These are phyloP conservation scores for Drosophila setifemur DNA, from an alignment of 1,140 invertebrate genomes.

Conservation along the genomic window DNA sequence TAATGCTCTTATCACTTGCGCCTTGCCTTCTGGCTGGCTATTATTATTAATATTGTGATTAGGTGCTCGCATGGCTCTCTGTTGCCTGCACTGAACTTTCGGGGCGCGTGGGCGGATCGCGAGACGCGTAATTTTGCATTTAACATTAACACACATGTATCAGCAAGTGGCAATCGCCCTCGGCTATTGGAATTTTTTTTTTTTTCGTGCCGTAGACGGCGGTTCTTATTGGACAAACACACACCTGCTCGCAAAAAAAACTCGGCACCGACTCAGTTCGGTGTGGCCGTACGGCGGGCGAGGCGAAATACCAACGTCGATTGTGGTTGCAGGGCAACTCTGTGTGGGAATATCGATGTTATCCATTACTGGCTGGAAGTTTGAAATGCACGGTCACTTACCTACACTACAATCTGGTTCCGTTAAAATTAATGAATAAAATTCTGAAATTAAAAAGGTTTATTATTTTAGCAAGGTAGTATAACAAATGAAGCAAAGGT, in stretches of 20 bases:
- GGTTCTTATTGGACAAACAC: conserved; percentile 55
- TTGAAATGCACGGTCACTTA: neutral
- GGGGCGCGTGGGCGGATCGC: conserved; percentile 60
- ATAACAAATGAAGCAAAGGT: neutral
- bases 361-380: neutral
- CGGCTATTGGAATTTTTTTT: conserved; percentile 73
- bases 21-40: conserved; percentile 11
- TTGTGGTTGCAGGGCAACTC: neutral
- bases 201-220: conserved; percentile 32
- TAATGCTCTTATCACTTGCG: conserved; percentile 60
- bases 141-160: conserved; percentile 30
- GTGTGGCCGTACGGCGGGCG: too few relatives aligned
- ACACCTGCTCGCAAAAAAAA: conserved; percentile 16
- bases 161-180: conserved; percentile 52
- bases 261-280: too few relatives aligned
- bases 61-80: conserved; percentile 26
- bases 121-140: conserved; percentile 47
- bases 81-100: conserved; percentile 58
- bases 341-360: neutral
- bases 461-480: too few relatives aligned
- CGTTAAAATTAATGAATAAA: too few relatives aligned
- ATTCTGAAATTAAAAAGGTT: too few relatives aligned
- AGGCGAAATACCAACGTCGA: neutral
- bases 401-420: neutral
- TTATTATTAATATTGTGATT: too few relatives aligned